phyloP scores from a whole-genome alignment of 1,140 invertebrate species.

The Portunus trituberculatus region DNA sequence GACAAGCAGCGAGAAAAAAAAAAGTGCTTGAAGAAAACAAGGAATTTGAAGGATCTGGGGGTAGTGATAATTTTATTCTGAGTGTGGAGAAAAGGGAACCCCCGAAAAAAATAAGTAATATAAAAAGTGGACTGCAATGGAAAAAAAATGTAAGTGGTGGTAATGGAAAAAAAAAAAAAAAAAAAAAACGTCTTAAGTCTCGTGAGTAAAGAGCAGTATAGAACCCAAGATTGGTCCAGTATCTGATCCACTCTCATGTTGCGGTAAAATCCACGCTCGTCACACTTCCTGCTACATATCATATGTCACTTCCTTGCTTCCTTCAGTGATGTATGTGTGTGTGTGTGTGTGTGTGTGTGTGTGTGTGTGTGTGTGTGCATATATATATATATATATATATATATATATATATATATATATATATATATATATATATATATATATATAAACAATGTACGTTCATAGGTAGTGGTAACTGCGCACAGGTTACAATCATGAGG shows the following conservation, averaged over 20 bases:
- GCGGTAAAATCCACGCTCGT: no score
- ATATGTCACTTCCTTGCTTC: no score
- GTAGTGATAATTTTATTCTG: background rate
- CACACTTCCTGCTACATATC: no score
- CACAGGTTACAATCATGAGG: no score
- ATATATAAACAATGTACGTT: slow-evolving; percentile 35
- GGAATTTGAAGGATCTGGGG: background rate
- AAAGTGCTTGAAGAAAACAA: background rate
- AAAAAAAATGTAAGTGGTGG: background rate
- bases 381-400: slow-evolving; percentile 50
- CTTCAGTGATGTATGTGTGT: no score
- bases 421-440: slow-evolving; percentile 55
- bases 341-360: background rate
- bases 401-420: slow-evolving; percentile 59
- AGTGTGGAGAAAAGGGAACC: background rate
- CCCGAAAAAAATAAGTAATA: background rate
- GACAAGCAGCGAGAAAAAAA: background rate
- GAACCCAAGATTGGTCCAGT: no score
- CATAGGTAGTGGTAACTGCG: background rate
- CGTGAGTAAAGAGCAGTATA: no score
- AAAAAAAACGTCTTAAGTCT: background rate
- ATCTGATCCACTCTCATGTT: no score
- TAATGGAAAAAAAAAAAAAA: background rate
- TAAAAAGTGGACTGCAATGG: background rate
- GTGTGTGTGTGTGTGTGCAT: background rate